Base-by-base conservation (phyloP, 2,113 vertebrate species). In the Bos taurus region DNA sequence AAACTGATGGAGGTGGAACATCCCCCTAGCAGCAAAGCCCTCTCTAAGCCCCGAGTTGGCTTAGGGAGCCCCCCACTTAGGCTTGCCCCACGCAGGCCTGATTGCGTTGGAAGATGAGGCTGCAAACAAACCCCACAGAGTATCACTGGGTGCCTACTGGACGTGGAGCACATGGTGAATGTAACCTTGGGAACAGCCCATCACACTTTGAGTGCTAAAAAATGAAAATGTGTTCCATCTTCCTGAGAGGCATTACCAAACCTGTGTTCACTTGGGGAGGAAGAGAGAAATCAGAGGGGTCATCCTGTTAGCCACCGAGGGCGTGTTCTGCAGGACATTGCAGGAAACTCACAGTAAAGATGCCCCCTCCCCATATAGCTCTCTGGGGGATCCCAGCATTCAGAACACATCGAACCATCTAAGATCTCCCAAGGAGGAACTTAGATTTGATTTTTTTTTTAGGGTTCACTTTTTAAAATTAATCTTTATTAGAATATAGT, bases 1-100 rank as follows among this genome's bases (percentile, higher is more conserved):
- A 90, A 95, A 57, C 21, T 78, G 83, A 56, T 30, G 96, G 87
- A 91, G 95, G 95, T 3, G n/a, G 77, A 89, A 89, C 64, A 50
- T 52, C 56, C 67, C 87, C 43, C 62, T 13, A 90, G 85, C 43
- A 77, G 71, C 71, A 93, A 60, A 97, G 84, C 87, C 78, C 85
- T 64, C 62, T 57, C 78, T 89, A 80, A 90, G 89, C 48, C 60
- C 54, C 78, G n/a, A 60, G 82, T n/a, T 62, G 40, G 56, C 52
- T 57, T 15, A n/a, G 60, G 52, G 52, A 91, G n/a, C 26, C 48
- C 56, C 71, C 77, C 64, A 40, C 78, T 56, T 77, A 80, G 91
- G 71, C 30, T 50, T 85, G 28, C 88, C 43, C 46, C 56, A 26
- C 17, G 14, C 52, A 90, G 85, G 50, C 67, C 54, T 48, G 60